Evolutionary conservation across 2,888 invertebrate genomes (phyloP), one percentile per base, ranked within the genome.

Genomic region (Panopea generosa): DNA sequence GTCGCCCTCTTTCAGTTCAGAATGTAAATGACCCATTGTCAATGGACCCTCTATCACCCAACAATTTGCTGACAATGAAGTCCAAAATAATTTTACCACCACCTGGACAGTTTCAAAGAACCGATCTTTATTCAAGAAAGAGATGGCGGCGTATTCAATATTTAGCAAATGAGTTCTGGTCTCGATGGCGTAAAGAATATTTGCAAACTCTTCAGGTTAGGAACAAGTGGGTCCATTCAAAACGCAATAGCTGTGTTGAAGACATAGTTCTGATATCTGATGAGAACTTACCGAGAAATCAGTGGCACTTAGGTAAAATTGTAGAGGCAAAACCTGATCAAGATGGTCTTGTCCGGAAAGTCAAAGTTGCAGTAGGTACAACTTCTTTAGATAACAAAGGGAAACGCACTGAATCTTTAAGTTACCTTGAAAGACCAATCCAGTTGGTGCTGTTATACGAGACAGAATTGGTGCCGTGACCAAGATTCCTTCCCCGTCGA

Each of bases 221-320:
- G 24, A 45, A 49, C 18, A 84, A 81, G 27, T 82, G 84, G 80
- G n/a, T n/a, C n/a, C n/a, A n/a, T n/a, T n/a, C n/a, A n/a, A n/a
- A n/a, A n/a, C n/a, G n/a, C n/a, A n/a, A n/a, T n/a, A n/a, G n/a
- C n/a, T n/a, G n/a, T 7, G 52, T 62, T 26, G 80, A 81, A n/a
- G 82, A 85, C 38, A 29, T 85, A 20, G 85, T 85, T 7, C 52
- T 85, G 6, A 4, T 84, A 1, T 67, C 63, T n/a, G 82, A 85
- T 38, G 67, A 80, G 11, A 69, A 70, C 26, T n/a, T 61, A n/a
- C 61, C 80, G 7, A 26, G 80, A 14, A 77, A 77, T 67, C 47
- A 57, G 18, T 82, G 82, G 82, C 27, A 16, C 22, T n/a, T 80
- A 18, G 76, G 63, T 52, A 49, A 67, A 11, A 53, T 77, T 22